phyloP scores from a whole-genome alignment of 2,888 invertebrate species.

The Ypsolopha scabrella region DNA sequence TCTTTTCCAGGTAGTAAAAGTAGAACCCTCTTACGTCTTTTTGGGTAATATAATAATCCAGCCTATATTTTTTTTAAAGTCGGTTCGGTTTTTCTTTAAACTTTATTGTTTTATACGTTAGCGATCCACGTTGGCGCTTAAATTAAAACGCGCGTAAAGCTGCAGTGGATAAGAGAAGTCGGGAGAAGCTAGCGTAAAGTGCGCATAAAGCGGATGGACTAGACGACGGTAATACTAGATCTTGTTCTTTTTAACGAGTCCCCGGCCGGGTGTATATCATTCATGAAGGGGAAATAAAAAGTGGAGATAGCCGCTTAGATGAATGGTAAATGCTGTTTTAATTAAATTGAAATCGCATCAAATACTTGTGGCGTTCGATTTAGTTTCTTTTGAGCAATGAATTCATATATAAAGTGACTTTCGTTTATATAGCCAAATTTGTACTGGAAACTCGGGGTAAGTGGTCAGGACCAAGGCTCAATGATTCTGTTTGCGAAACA shows the following conservation, averaged over 20 bases:
- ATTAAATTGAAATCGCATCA: no score
- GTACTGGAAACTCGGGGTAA: no score
- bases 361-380: no score
- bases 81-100: neutral
- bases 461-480: no score
- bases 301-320: neutral
- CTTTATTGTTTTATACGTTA: neutral
- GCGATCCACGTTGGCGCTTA: conserved; percentile 29
- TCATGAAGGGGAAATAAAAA: conserved; percentile 46
- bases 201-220: conserved; percentile 29
- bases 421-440: no score
- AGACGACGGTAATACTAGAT: conserved; percentile 35
- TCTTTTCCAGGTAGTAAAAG: no score
- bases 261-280: conserved; percentile 36
- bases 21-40: no score
- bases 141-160: conserved; percentile 58
- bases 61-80: neutral
- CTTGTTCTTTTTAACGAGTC: conserved; percentile 58
- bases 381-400: no score
- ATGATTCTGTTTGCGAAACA: no score
- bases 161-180: conserved; percentile 50
- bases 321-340: no score
- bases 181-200: conserved; percentile 49
- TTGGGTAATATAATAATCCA: no score
- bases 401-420: no score